Evolutionary conservation across 2,888 invertebrate species (phyloP).

Genomic region (Drosophila austrosaltans): DNA sequence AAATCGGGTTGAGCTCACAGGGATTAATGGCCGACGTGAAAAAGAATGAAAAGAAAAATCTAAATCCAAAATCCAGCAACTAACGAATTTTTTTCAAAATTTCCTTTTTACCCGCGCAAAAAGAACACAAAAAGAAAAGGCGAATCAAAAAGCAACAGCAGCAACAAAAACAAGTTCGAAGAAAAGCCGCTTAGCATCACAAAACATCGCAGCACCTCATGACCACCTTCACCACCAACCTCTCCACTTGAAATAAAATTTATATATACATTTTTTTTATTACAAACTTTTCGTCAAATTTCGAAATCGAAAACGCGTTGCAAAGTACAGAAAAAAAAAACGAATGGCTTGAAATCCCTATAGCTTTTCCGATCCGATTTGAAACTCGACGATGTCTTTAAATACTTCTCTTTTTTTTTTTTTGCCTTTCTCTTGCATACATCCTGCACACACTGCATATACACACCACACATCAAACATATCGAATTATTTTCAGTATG

Average conservation of each 20-base stretch:
- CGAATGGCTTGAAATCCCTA: slow-evolving; percentile 84
- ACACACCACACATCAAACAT: slow-evolving; percentile 34
- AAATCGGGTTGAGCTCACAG: slow-evolving; percentile 84
- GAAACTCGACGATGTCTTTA: slow-evolving; percentile 63
- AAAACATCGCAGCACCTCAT: slow-evolving; percentile 42
- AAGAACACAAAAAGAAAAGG: slow-evolving; percentile 10
- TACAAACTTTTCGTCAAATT: slow-evolving; percentile 32
- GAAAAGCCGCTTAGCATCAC: slow-evolving; percentile 20
- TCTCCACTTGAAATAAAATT: slow-evolving; percentile 37
- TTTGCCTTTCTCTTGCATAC: slow-evolving; percentile 75
- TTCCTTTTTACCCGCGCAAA: slow-evolving; percentile 37
- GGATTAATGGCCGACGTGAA: slow-evolving; percentile 84
- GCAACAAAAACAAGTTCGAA: slow-evolving; percentile 17
- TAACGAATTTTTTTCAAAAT: slow-evolving; percentile 43
- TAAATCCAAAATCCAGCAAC: slow-evolving; percentile 20
- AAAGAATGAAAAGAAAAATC: slow-evolving; percentile 43
- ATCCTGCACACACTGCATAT: slow-evolving; percentile 53
- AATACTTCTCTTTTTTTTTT: slow-evolving; percentile 38
- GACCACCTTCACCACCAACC: slow-evolving; percentile 30
- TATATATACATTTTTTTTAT: slow-evolving; percentile 23
- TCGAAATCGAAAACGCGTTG: slow-evolving; percentile 60
- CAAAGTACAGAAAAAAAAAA: background rate
- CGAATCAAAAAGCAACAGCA: slow-evolving; percentile 45
- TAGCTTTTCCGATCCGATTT: slow-evolving; percentile 84
- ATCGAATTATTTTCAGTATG: slow-evolving; percentile 1